These are phyloP conservation scores for Hypotaenidia philippensis DNA, from an alignment of 2,797 vertebrate genomes.

Conservation along the genomic window DNA sequence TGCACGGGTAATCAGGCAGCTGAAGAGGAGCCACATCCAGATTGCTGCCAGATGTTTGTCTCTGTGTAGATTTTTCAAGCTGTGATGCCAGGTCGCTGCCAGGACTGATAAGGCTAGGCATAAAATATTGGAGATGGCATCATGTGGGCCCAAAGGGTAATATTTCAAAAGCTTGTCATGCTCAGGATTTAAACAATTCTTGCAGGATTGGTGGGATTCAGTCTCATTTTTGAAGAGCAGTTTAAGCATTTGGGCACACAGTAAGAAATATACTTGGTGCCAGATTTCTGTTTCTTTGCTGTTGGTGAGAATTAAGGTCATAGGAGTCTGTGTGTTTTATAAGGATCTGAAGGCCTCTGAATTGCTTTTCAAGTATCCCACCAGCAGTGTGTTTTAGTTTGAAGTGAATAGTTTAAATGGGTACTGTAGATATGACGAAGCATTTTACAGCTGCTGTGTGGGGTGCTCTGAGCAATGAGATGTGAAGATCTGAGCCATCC, in stretches of 20 bases:
- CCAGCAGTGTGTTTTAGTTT: slow-evolving; percentile 5
- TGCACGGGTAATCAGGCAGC: background rate
- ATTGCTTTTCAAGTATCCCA: background rate
- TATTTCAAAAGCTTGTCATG: background rate
- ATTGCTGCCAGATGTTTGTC: slow-evolving; percentile 48
- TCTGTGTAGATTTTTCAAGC: slow-evolving; percentile 35
- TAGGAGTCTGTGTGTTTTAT: background rate
- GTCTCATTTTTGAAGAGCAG: background rate
- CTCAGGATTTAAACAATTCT: background rate
- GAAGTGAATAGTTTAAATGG: background rate
- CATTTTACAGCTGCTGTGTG: background rate
- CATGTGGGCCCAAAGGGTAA: background rate
- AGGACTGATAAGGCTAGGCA: background rate
- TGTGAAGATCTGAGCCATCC: background rate
- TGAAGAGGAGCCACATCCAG: background rate
- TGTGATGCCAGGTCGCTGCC: background rate
- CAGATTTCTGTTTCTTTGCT: background rate
- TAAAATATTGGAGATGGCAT: slow-evolving; percentile 3
- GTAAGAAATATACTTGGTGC: background rate
- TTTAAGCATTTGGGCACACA: background rate
- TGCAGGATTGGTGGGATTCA: background rate
- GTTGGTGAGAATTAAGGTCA: background rate
- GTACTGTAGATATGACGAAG: background rate
- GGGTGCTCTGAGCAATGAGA: background rate
- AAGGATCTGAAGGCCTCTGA: background rate